Evolutionary conservation across 1,140 invertebrate genomes (phyloP), one percentile per base, ranked within the genome.

Genomic region (Drosophila kohkoa): DNA sequence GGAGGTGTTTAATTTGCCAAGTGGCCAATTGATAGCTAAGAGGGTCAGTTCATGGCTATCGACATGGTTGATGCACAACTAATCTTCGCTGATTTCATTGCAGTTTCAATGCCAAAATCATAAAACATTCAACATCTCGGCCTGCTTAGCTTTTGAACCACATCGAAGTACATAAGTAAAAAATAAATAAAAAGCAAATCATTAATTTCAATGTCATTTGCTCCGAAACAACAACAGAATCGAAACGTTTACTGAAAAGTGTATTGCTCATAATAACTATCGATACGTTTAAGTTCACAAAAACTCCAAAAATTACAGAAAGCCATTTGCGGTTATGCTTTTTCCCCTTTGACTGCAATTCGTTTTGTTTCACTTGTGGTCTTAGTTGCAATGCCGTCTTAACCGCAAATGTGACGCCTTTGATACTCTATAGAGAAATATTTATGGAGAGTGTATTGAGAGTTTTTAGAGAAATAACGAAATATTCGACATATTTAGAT

Each of bases 121-220:
- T 5, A 20, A 41, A 66, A 65, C 49, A 1, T 41, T 48, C 35
- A 10, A 75, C 54, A 74, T 46, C 64, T 32, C 60, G 51, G 52
- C 16, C 76, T 55, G 60, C 13, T 55, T 71, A 28, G 2, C 58
- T 48, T 63, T 8, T 65, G 51, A 58, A 75, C 49, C 78, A 48
- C 43, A 69, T 38, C 35, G 35, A 51, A 78, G 52, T 28, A 25
- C 4, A 49, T 46, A 71, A 28, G 45, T 38, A 2, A 38, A 8
- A 38, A 25, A 25, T 13, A 32, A 28, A 25, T 8, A 52, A 54
- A 65, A 52, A 65, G 41, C 35, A 59, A 59, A 48, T 51, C 49
- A 55, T 74, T 55, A 45, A 54, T 51, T 82, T 80, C 83, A 86
- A 75, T 87, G 82, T 83, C 77, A 87, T 83, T 87, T 80, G 52